Evolutionary conservation across 30 jellyfish, hydroid and myxozoan species (phyloP).

Genomic region (Cassiopea xamachana): DNA sequence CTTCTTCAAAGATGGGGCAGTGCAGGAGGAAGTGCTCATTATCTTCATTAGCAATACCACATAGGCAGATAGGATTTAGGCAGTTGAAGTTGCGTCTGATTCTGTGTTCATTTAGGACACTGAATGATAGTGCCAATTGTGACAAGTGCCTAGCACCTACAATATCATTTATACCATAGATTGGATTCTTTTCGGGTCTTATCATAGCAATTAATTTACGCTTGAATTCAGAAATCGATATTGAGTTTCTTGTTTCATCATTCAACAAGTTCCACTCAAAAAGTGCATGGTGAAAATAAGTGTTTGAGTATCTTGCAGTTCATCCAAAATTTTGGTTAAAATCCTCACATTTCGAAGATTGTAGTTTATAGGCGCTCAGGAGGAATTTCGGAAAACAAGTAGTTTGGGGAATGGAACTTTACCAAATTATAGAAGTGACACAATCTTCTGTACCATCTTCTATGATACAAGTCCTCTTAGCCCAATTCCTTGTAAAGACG

Average conservation of each 20-base stretch:
- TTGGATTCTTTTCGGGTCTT: constrained; percentile 6
- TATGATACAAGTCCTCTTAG: neutral
- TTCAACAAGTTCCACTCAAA: constrained; percentile 25
- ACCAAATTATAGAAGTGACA: constrained; percentile 18
- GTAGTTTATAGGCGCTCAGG: constrained; percentile 19
- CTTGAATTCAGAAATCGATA: neutral
- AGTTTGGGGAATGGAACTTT: constrained; percentile 15
- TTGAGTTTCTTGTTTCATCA: constrained; percentile 8
- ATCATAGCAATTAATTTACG: neutral
- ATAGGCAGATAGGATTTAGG: neutral
- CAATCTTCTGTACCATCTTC: constrained; percentile 16
- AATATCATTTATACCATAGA: constrained; percentile 16
- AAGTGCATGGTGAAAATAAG: neutral
- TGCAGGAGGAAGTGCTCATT: no score
- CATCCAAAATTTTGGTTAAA: constrained; percentile 21
- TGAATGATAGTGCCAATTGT: constrained; percentile 6
- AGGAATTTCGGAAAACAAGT: constrained; percentile 12
- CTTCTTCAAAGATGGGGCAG: no score
- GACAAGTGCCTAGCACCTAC: neutral
- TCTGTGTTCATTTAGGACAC: constrained; percentile 28
- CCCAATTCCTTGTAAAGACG: neutral
- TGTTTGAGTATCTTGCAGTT: constrained; percentile 6
- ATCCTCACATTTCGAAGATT: neutral
- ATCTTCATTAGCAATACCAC: neutral
- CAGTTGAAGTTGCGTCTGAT: constrained; percentile 3